A percentile compares a stretch with the other conserved stretches of the same genome.
Conservation (phyloP, 2,888 invertebrate species). For the Drosophila rellima region DNA sequence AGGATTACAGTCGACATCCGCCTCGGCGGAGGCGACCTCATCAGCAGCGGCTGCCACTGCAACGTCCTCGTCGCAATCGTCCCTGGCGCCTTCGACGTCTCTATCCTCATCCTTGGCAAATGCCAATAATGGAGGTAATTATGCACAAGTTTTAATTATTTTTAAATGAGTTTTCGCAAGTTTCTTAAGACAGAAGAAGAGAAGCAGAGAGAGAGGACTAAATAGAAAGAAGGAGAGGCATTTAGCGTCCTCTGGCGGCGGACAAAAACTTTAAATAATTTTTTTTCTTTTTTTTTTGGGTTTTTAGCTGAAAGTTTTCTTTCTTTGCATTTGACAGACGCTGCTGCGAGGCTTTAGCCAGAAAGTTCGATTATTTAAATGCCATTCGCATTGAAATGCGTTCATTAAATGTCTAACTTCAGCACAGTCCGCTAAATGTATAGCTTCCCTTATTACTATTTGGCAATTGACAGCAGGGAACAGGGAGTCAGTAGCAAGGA, state of each 20-base stretch:
- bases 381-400: constrained; percentile 32
- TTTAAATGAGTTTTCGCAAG: constrained; percentile 84
- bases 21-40: constrained; percentile 86
- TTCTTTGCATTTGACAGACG: constrained; percentile 68
- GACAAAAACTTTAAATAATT: constrained; percentile 56
- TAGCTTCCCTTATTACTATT: constrained; percentile 47
- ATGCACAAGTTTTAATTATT: constrained; percentile 85
- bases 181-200: constrained; percentile 47
- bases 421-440: constrained; percentile 32
- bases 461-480: not conserved
- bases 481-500: not conserved
- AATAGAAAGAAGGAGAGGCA: constrained; percentile 23
- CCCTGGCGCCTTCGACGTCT: constrained; percentile 86
- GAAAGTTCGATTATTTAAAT: constrained; percentile 57
- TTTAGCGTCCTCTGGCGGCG: constrained; percentile 50
- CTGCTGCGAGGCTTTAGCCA: constrained; percentile 15
- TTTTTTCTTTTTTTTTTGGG: constrained; percentile 20
- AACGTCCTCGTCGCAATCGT: constrained; percentile 86
- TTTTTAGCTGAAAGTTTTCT: constrained; percentile 58
- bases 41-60: constrained; percentile 90
- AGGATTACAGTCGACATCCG: constrained; percentile 86
- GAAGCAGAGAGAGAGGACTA: not conserved
- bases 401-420: constrained; percentile 23
- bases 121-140: constrained; percentile 85
- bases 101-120: constrained; percentile 84